Evolutionary conservation across 2,888 invertebrate species (phyloP), one percentile per base, ranked within the genome.

Genomic region (Tortrix viridana): DNA sequence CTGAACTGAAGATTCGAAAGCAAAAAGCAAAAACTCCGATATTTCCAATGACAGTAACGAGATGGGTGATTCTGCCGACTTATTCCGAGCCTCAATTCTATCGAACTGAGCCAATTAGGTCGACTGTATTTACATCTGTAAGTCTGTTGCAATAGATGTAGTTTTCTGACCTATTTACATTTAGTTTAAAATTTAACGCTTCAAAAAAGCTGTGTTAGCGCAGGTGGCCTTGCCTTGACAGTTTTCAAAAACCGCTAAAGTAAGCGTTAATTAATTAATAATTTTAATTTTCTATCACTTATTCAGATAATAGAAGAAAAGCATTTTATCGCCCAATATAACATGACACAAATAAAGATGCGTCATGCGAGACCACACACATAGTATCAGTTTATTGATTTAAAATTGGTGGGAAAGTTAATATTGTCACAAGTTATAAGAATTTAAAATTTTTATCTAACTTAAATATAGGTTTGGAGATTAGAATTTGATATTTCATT

Each of bases 41-140:
- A 55, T 48, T 48, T 48, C 57, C 41, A 23, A 22, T 22, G 57
- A 26, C 49, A 50, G 19, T 43, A 49, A 43, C 46, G 19, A 47
- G 53, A 20, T 50, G 46, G 44, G 6, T 26, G 22, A 32, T 47
- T 22, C 26, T 19, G 38, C 26, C 43, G 22, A 53, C 26, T 20
- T 48, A 32, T 49, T 44, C 14, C 19, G 26, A 26, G n/a, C 20
- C n/a, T 7, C 49, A 3, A 37, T 43, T 19, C n/a, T 53, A 48
- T 60, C 41, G 61, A 49, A 44, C 20, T 41, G n/a, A 37, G 61
- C 61, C 55, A 61, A 61, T 55, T 44, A 50, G 55, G 37, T 50
- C 49, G 37, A 44, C 43, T 26, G 55, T 20, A 52, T 59, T 26
- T 37, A 22, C 19, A 6, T 19, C 5, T 53, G n/a, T 9, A 41